These are phyloP conservation scores for Pachydiplax longipennis DNA, from an alignment of 2,888 invertebrate species.

Conservation along the genomic window DNA sequence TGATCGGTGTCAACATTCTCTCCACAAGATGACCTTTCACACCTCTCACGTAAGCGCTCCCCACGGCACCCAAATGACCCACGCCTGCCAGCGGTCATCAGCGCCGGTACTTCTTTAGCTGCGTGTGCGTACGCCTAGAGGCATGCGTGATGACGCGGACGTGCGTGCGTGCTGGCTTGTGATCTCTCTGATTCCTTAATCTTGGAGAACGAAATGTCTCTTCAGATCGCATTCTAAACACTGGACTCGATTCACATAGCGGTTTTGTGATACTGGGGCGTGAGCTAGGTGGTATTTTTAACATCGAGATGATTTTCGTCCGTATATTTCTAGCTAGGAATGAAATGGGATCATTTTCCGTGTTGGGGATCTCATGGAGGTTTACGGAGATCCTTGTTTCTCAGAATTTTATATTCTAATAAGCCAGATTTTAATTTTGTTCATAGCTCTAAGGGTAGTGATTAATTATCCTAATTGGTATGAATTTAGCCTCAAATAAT, in stretches of 20 bases:
- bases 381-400: too few relatives aligned
- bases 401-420: too few relatives aligned
- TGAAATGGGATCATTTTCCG: too few relatives aligned
- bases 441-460: too few relatives aligned
- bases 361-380: too few relatives aligned
- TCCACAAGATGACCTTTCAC: not conserved
- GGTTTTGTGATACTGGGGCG: not conserved
- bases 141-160: not conserved
- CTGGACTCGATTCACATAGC: not conserved
- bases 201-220: too few relatives aligned
- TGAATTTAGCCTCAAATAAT: too few relatives aligned
- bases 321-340: too few relatives aligned
- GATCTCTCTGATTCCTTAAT: not conserved
- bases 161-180: not conserved
- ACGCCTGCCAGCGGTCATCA: not conserved
- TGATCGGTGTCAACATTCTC: not conserved
- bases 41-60: not conserved
- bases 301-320: not conserved
- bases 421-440: too few relatives aligned
- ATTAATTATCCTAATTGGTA: too few relatives aligned
- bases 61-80: not conserved
- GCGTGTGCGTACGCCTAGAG: not conserved
- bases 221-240: not conserved
- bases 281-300: too few relatives aligned
- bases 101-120: not conserved